phyloP scores from a whole-genome alignment of 2,888 invertebrate species.

The Andrena bicolor region DNA sequence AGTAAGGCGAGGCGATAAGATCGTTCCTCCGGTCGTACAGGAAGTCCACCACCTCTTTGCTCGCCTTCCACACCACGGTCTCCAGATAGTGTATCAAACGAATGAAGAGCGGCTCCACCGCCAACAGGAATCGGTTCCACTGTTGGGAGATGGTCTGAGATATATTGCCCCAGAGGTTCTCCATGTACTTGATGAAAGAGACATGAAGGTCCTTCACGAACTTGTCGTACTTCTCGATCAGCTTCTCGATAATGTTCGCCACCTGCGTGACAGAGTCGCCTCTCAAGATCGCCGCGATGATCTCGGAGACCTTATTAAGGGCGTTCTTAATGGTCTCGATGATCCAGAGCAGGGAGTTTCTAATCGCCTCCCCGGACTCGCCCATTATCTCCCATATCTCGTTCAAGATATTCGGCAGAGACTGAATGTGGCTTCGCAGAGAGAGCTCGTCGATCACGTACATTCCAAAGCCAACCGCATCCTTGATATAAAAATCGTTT shows the following conservation, averaged over 20 bases:
- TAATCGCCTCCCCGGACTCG: slow-evolving; percentile 92
- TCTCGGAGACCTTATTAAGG: slow-evolving; percentile 90
- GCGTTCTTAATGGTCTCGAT: slow-evolving; percentile 90
- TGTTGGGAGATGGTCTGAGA: slow-evolving; percentile 88
- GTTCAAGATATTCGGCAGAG: slow-evolving; percentile 91
- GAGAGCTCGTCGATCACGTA: slow-evolving; percentile 92
- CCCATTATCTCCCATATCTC: slow-evolving; percentile 95
- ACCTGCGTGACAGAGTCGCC: slow-evolving; percentile 92
- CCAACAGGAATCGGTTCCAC: slow-evolving; percentile 90
- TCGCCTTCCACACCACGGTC: slow-evolving; percentile 90
- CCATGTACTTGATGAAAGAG: slow-evolving; percentile 89
- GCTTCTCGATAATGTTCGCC: slow-evolving; percentile 89
- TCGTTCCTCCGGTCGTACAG: slow-evolving; percentile 93
- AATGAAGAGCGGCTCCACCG: slow-evolving; percentile 92
- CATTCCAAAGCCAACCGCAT: slow-evolving; percentile 90
- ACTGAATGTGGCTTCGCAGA: slow-evolving; percentile 91
- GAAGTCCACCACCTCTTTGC: slow-evolving; percentile 92
- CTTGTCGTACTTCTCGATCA: slow-evolving; percentile 92
- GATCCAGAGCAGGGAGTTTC: slow-evolving; percentile 91
- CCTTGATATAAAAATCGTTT: slow-evolving; percentile 94
- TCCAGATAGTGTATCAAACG: slow-evolving; percentile 92
- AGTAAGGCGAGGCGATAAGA: slow-evolving; percentile 92
- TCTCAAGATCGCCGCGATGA: slow-evolving; percentile 89
- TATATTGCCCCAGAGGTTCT: slow-evolving; percentile 91
- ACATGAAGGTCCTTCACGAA: slow-evolving; percentile 92